Evolutionary conservation across 53 echinoderm and acorn worm genomes (phyloP), one percentile per base, ranked within the genome.

Genomic region (Zoroaster sp.): DNA sequence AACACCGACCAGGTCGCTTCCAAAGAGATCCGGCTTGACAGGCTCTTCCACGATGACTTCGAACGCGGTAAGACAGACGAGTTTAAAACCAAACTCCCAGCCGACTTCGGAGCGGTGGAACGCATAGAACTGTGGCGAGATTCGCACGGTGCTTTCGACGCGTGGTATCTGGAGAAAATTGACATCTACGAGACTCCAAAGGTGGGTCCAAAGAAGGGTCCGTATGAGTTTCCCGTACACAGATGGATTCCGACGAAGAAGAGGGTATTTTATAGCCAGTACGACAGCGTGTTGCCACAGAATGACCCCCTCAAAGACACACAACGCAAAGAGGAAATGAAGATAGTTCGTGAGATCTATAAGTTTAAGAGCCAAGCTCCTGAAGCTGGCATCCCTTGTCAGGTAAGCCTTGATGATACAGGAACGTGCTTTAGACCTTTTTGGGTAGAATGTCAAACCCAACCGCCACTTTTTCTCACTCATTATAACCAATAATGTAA

Each of bases 71-170:
- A 86, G 38, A 80, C 87, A 12, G 79, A 83, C 36, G 83, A 78
- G 47, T 83, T 86, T 44, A 66, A 90, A 14, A 53, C 77, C 30
- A 67, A 82, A n/a, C 54, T 75, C 17, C 77, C 87, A 20, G 13
- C 42, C 36, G 69, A 93, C 69, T 96, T 96, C 87, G 96, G 96
- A 9, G 69, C 79, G 37, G 54, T 96, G 35, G 42, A 66, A 21
- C 72, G 87, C 52, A 80, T 96, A 18, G 96, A 96, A 74, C 67
- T 96, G 9, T 93, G 96, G 96, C 90, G 94, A 18, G 92, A 94
- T 32, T 33, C 76, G 17, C 69, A 73, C 35, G 94, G 92, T 3
- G 41, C 86, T 0, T 87, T 88, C 47, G 93, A 94, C 53, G 86
- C 87, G 20, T 96, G 96, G 96, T 96, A 91, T 41, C 89, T 93